Base-by-base conservation (phyloP, 1,140 invertebrate species). In the Drosophila orosa region DNA sequence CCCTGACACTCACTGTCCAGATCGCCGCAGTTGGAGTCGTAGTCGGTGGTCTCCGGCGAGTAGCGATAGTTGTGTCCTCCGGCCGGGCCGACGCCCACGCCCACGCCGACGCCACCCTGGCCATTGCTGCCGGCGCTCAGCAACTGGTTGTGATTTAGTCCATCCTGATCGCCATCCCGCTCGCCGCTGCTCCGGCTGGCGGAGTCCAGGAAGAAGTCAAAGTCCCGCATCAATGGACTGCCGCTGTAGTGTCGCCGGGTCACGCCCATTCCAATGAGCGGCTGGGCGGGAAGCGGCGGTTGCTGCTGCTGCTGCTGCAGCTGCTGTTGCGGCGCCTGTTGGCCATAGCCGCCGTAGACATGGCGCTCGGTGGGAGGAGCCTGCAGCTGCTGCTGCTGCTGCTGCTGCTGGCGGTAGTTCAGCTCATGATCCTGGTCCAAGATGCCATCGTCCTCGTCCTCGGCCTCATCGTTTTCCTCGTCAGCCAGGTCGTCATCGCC, bases 41-140 rank as follows among this genome's bases (percentile, higher is more conserved):
- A 98, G 89, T 98, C 98, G 24, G 97, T 99, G 66, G 97, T 97
- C 93, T 98, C 98, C 7, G 98, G 97, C 40, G 97, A 98, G 42
- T 98, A 94, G 9, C 97, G 97, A 92, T 98, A 98, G 92, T 90
- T 90, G 60, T 89, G 84, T 0, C 76, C 75, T 3, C 76, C 80
- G 0, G 62, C 66, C 3, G 86, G 45, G 15, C 42, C 83, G 3
- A 77, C 74, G 25, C 82, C 78, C 15, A 84, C 74, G 15, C 57
- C 65, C 35, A 67, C 65, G 17, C 63, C 79, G 5, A 68, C 61
- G 12, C 82, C 76, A 1, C 48, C 69, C 25, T 74, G 79, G 35
- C 86, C 80, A 35, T 74, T 86, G 45, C 77, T 86, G 45, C 71
- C 72, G 5, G 73, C 67, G 50, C 87, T 82, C 42, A 90, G 50